Conservation (phyloP, 1,140 invertebrate genomes). For the Parasteatoda tepidariorum region DNA sequence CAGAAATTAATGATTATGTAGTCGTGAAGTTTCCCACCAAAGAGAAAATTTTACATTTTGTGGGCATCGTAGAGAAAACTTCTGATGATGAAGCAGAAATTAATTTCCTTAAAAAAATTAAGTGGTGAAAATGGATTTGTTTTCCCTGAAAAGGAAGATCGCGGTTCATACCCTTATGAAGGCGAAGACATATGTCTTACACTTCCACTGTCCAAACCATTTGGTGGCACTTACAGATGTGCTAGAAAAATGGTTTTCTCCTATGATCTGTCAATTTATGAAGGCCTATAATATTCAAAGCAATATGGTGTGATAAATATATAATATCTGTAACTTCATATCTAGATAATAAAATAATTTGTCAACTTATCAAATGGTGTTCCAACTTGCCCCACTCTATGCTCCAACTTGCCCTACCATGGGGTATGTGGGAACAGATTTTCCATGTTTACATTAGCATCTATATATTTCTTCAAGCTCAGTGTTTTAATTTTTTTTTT, state of each 20-base stretch:
- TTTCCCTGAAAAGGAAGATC: constrained; percentile 29
- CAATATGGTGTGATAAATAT: constrained; percentile 1
- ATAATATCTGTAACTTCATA: constrained; percentile 27
- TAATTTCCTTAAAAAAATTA: constrained; percentile 25
- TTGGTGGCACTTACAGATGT: constrained; percentile 15
- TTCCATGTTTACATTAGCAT: constrained; percentile 5
- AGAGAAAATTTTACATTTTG: constrained; percentile 24
- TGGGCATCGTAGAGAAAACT: constrained; percentile 6
- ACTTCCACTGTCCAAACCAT: constrained; percentile 1
- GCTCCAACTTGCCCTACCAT: constrained; percentile 8
- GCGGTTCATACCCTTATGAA: constrained; percentile 22
- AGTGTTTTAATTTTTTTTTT: constrained; percentile 13
- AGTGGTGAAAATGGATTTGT: constrained; percentile 13
- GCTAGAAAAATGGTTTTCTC: constrained; percentile 30
- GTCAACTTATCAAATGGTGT: constrained; percentile 13
- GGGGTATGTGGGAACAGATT: constrained; percentile 17
- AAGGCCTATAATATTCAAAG: constrained; percentile 20
- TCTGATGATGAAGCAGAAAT: constrained; percentile 19
- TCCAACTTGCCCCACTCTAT: constrained; percentile 27
- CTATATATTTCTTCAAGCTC: background rate
- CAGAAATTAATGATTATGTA: constrained; percentile 30
- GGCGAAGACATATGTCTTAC: constrained; percentile 25
- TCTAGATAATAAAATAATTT: no score
- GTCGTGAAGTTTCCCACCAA: constrained; percentile 21
- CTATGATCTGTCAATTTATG: constrained; percentile 23